phyloP scores from a whole-genome alignment of 2,113 vertebrate species.

The Prochilodus magdalenae region DNA sequence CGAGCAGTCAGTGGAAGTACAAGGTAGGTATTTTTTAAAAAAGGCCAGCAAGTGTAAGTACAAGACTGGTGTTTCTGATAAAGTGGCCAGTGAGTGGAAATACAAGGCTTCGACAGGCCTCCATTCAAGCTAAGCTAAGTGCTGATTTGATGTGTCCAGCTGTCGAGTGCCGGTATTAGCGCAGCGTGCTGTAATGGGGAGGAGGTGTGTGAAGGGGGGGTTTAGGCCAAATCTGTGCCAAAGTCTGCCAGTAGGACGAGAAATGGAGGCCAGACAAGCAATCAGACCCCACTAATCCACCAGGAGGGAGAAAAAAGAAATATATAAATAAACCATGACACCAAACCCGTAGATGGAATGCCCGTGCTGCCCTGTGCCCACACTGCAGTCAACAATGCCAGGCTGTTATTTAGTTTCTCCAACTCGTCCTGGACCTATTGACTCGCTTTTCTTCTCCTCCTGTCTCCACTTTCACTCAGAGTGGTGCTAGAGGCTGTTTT shows the following conservation, averaged over 20 bases:
- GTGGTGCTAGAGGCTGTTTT: not conserved
- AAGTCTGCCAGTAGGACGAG: not conserved
- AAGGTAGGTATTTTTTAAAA: not conserved
- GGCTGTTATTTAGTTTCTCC: not conserved
- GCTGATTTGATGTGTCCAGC: constrained; percentile 14
- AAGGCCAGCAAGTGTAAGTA: not conserved
- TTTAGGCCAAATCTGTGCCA: not conserved
- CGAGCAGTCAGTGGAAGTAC: too few relatives aligned
- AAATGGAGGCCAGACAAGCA: not conserved
- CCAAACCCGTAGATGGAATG: not conserved
- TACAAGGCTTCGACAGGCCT: not conserved
- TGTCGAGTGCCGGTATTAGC: not conserved
- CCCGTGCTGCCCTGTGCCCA: not conserved
- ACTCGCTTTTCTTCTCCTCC: not conserved
- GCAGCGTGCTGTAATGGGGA: not conserved
- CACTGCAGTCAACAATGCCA: not conserved
- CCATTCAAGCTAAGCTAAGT: not conserved
- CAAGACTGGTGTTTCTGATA: too few relatives aligned
- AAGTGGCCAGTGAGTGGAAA: not conserved
- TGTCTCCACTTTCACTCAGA: not conserved
- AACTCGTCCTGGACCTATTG: not conserved
- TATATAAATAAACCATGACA: not conserved
- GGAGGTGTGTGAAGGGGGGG: not conserved
- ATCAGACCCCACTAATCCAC: not conserved
- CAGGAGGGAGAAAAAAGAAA: not conserved